Conservation (phyloP, 2,888 invertebrate genomes). For the Cosmorhoe ocellata region DNA sequence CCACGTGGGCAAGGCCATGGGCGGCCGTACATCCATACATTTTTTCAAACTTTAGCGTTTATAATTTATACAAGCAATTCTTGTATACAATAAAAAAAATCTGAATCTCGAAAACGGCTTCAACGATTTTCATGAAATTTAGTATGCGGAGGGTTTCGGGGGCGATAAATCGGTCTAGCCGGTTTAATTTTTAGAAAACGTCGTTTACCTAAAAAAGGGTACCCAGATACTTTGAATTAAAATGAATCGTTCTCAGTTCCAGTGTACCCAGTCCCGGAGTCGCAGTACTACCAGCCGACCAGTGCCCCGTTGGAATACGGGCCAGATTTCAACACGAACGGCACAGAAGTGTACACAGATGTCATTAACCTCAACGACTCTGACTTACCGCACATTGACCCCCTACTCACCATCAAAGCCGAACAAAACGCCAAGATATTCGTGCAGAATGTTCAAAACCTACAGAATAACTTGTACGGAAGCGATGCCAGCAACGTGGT, state of each 20-base stretch:
- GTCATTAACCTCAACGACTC: slow-evolving; percentile 57
- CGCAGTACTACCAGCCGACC: slow-evolving; percentile 7
- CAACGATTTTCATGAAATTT: too few relatives aligned
- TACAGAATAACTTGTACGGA: slow-evolving; percentile 12
- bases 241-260: slow-evolving; percentile 9
- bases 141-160: too few relatives aligned
- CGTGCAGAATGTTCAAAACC: slow-evolving; percentile 14
- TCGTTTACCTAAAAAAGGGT: too few relatives aligned
- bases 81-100: too few relatives aligned
- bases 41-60: too few relatives aligned
- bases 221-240: too few relatives aligned
- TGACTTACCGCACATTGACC: slow-evolving; percentile 68
- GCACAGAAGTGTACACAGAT: slow-evolving; percentile 31
- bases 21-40: too few relatives aligned
- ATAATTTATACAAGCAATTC: too few relatives aligned
- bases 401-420: slow-evolving; percentile 53
- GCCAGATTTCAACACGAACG: slow-evolving; percentile 55
- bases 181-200: too few relatives aligned
- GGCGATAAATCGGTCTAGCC: too few relatives aligned
- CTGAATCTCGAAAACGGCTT: too few relatives aligned
- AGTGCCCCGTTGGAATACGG: slow-evolving; percentile 56
- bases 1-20: too few relatives aligned
- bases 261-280: slow-evolving; percentile 10
- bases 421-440: slow-evolving; percentile 24
- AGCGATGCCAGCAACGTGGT: not conserved